Percentiles rank a stretch among this genome's conserved stretches.
Evolutionary conservation across 2,797 vertebrate species (phyloP).

Genomic region (Toxotes lorentzi): DNA sequence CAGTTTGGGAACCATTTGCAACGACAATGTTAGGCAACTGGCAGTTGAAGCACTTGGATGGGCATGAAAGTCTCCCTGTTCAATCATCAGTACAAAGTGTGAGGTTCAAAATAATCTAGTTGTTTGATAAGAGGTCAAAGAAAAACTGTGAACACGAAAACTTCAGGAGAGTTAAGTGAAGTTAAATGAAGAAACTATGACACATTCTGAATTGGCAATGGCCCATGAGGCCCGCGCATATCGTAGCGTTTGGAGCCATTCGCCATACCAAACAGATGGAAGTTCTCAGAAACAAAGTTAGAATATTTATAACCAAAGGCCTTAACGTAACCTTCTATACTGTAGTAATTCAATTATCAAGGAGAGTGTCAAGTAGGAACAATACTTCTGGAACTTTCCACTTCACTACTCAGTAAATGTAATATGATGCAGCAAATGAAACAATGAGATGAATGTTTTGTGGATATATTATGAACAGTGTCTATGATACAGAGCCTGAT

Average conservation of each 20-base stretch:
- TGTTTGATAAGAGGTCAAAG: slow-evolving; percentile 7
- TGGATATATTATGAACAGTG: too few species aligned
- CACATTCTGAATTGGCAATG: not conserved
- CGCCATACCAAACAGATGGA: not conserved
- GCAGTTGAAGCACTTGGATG: slow-evolving; percentile 3
- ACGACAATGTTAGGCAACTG: not conserved
- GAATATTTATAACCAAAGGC: not conserved
- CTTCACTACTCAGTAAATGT: not conserved
- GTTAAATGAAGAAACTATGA: not conserved
- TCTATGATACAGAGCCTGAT: too few species aligned
- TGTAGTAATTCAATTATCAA: not conserved
- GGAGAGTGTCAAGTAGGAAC: too few species aligned
- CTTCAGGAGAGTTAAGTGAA: not conserved
- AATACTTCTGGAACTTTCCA: not conserved
- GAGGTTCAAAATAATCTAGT: not conserved
- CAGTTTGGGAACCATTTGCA: not conserved
- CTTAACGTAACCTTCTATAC: not conserved
- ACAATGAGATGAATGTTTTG: too few species aligned
- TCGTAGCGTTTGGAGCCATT: not conserved
- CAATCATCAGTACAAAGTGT: not conserved
- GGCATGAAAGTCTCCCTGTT: not conserved
- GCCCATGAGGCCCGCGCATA: not conserved
- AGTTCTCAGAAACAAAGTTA: not conserved
- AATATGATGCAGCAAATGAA: slow-evolving; percentile 1
- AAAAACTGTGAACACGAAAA: not conserved